Base-by-base conservation (phyloP, 2,888 invertebrate genomes). In the Hyposoter dolosus region DNA sequence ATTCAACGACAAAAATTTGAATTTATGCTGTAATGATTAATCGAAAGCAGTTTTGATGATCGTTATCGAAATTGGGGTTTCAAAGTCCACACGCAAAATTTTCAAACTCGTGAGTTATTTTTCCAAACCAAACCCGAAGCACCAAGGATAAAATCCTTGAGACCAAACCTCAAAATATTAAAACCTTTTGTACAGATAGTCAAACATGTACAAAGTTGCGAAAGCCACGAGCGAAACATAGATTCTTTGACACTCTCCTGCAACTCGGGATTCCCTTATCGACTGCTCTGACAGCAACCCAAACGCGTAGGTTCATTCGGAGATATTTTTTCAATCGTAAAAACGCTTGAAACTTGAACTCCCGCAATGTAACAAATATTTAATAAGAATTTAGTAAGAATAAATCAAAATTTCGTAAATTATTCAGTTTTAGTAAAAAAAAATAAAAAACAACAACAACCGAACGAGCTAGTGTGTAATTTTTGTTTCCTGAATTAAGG, bases 291-390 rank as follows among this genome's bases (percentile, higher is more conserved):
- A 60, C 28, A 60, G 60, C 43, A 3, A 69, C 15, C 15, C n/a
- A 32, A 60, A 63, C 32, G 53, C 63, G 79, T 80, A 50, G 69
- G 68, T 50, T 50, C 4, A 50, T 53, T 5, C 35, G 12, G 45
- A 71, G 28, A 71, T 71, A 63, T 71, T 69, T 79, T 60, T 60
- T 23, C 71, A 32, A 71, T 80, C 71, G 19, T 28, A 63, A 71
- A 63, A 71, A 47, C 53, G 60, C 5, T 15, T 17, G 43, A 78
- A n/a, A 56, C 1, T 47, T 6, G 23, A 65, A 35, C n/a, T n/a
- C 50, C 45, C 32, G 32, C 28, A 4, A n/a, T 32, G 3, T 3
- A n/a, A 35, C 40, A 40, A 40, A 9, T 19, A 72, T 53, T 12
- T 40, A 35, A 32, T 23, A 23, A 56, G n/a, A 12, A 56, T 28